Evolutionary conservation across 2,113 vertebrate species (phyloP), one percentile per base, ranked within the genome.

Genomic region (Taxidea taxus): DNA sequence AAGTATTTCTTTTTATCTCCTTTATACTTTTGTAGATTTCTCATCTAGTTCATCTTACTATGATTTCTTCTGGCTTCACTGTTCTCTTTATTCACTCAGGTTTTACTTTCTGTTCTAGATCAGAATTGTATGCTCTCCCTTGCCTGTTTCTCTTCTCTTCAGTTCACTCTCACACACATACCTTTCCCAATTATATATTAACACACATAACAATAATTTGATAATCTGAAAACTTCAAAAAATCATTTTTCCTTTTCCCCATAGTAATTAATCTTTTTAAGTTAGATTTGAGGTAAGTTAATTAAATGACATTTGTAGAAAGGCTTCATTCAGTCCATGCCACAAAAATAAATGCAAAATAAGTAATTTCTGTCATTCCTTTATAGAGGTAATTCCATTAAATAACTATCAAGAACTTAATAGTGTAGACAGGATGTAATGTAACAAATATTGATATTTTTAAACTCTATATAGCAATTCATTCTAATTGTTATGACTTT

Each of bases 241-340:
- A 58, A 5, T 51, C 15, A 20, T 64, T 49, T 16, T 87, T 47
- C 39, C 12, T n/a, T 82, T 90, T 60, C 4, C 14, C 68, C 10
- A 66, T 34, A 51, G 34, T 34, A 68, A 68, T 85, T 44, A 25
- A 34, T 47, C 0, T 74, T 94, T 37, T 77, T 77, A 83, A 42
- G 27, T 75, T 91, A 6, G 51, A 60, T 31, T 60, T 86, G 44
- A 81, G 81, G 3, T 6, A 12, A 49, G 31, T 70, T 82, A 74
- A 58, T 80, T 90, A 77, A 66, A 42, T 92, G 27, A 34, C 4
- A 82, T 74, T 93, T 80, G 6, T 58, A 72, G 7, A 88, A 96
- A 74, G 83, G 8, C 16, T 91, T 66, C 42, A 31, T 74, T 8
- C 4, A 66, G 29, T 75, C 2, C 56, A 42, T 42, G 18, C 4